Conservation (phyloP, 2,888 invertebrate species). For the Azorinus chamasolen region DNA sequence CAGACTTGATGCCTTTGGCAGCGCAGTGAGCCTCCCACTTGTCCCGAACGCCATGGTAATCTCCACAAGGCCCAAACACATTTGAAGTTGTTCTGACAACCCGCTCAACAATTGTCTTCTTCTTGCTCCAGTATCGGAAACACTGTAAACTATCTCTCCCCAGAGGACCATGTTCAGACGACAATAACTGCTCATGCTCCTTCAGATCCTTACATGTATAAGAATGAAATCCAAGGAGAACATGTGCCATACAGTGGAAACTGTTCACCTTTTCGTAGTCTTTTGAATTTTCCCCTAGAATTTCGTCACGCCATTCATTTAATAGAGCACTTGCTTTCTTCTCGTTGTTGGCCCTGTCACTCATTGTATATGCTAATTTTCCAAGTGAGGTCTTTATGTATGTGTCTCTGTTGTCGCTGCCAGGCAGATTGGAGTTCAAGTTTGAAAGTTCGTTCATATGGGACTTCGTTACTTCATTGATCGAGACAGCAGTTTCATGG, state of each 20-base stretch:
- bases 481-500: conserved; percentile 27
- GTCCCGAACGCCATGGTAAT: too few species aligned
- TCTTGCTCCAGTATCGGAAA: conserved; percentile 43
- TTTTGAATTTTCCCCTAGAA: neutral
- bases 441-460: conserved; percentile 9
- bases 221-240: conserved; percentile 46
- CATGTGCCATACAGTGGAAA: conserved; percentile 57
- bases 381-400: too few species aligned
- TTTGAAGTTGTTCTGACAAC: too few species aligned
- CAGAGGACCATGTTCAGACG: conserved; percentile 18
- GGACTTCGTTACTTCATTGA: conserved; percentile 9
- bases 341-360: conserved; percentile 3
- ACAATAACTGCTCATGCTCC: neutral
- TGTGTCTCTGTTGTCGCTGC: too few species aligned
- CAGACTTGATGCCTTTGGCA: too few species aligned
- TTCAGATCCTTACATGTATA: too few species aligned
- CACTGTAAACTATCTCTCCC: conserved; percentile 40
- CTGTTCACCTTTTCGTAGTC: conserved; percentile 8
- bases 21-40: too few species aligned
- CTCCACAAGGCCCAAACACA: too few species aligned
- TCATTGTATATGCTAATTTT: neutral
- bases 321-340: neutral
- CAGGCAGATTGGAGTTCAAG: too few species aligned
- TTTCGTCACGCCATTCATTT: neutral
- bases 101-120: too few species aligned